A percentile compares a stretch with the other conserved stretches of the same genome.
These are phyloP conservation scores for Polyodon spathula DNA, from an alignment of 2,113 vertebrate genomes.

Conservation along the genomic window DNA sequence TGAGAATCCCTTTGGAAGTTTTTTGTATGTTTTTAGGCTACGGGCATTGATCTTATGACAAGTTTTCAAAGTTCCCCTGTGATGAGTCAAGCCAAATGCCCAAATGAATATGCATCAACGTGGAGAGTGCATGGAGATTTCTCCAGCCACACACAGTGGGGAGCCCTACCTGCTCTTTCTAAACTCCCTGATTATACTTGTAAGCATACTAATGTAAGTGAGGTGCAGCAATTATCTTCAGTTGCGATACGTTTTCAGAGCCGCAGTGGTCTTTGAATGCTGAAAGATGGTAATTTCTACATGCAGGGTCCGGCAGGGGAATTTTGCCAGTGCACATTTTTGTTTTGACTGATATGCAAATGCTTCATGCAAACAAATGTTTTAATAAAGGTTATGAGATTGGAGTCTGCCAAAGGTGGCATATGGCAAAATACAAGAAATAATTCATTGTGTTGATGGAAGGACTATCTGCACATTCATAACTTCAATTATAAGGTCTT, in stretches of 20 bases:
- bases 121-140: slow-evolving; percentile 41
- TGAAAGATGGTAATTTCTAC: slow-evolving; percentile 49
- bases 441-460: not conserved
- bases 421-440: not conserved
- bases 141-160: slow-evolving; percentile 54
- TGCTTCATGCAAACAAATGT: slow-evolving; percentile 37
- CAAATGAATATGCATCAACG: slow-evolving; percentile 58
- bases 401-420: not conserved
- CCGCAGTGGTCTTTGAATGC: slow-evolving; percentile 40
- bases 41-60: slow-evolving; percentile 32
- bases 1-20: slow-evolving; percentile 23
- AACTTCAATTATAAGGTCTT: no score
- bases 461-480: no score
- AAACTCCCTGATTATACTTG: slow-evolving; percentile 58
- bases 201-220: slow-evolving; percentile 54
- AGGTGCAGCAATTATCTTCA: slow-evolving; percentile 48
- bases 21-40: slow-evolving; percentile 34
- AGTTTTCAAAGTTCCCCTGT: slow-evolving; percentile 45
- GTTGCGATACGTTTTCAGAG: slow-evolving; percentile 55
- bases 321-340: slow-evolving; percentile 58
- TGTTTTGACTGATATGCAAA: slow-evolving; percentile 70
- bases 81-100: slow-evolving; percentile 46
- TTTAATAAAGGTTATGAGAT: slow-evolving; percentile 8
- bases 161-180: slow-evolving; percentile 53
- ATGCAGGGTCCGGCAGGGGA: slow-evolving; percentile 50